These are phyloP conservation scores for Epizoanthus scotinus DNA, from an alignment of 92 coral and sea anemone species.

Conservation along the genomic window DNA sequence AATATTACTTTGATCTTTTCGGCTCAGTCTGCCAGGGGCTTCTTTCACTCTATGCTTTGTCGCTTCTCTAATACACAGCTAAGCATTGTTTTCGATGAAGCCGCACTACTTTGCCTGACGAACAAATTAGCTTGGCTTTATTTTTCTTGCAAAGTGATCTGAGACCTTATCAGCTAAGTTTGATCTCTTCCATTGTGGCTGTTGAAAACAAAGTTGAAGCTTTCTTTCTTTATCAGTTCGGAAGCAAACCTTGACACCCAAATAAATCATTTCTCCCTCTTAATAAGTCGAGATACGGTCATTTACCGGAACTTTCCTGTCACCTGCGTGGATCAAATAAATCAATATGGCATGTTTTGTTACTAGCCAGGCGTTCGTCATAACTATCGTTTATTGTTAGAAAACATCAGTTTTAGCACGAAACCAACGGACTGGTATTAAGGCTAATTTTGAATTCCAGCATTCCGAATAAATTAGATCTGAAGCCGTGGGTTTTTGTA, in stretches of 20 bases:
- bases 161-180: neutral
- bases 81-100: neutral
- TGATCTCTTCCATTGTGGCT: neutral
- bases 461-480: conserved; percentile 22
- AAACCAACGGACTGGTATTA: conserved; percentile 6
- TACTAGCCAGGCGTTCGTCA: neutral
- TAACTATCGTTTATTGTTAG: neutral
- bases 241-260: neutral
- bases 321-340: neutral
- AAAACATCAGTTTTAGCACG: neutral
- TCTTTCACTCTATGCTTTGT: neutral
- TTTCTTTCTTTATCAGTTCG: neutral
- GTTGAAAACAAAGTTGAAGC: neutral
- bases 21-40: conserved; percentile 6
- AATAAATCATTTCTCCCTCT: neutral
- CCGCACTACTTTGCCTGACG: neutral
- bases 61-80: too few species aligned
- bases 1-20: conserved; percentile 25
- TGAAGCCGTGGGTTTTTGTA: conserved; percentile 30
- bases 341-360: neutral
- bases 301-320: neutral
- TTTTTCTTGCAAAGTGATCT: neutral
- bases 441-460: conserved; percentile 31
- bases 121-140: neutral
- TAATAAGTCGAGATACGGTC: too few species aligned